Evolutionary conservation across 2,888 invertebrate species (phyloP), one percentile per base, ranked within the genome.

Genomic region (Diploptera punctata): DNA sequence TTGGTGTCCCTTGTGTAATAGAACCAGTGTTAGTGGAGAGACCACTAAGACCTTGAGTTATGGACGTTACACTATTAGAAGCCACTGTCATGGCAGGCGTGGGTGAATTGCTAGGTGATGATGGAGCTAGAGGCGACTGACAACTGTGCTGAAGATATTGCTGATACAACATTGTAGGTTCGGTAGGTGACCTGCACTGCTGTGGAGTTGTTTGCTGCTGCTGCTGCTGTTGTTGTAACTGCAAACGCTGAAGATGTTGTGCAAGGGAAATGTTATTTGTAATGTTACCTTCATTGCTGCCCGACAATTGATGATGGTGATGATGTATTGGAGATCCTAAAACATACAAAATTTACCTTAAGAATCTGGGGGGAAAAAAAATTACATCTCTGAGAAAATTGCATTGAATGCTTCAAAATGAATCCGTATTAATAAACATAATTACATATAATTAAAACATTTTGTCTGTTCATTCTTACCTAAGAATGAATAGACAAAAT

Each of bases 1-100:
- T 60, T 0, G 93, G 92, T 0, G 92, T 93, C 7, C 93, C 91
- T 75, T 90, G 87, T 0, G 90, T 89, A 70, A 93, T 93, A 3
- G 93, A 93, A 18, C 93, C 90, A 54, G 84, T 84, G 4, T 83
- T 86, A 0, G 93, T 93, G 78, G 91, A 92, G 18, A 92, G 82
- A 49, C 90, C 92, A 79, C 92, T 93, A 4, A 93, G 87, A 10
- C 93, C 87, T 83, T 87, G 87, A n/a, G 87, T 87, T 72, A 87
- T 87, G 47, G 86, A 86, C 47, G 86, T 86, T 67, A 87, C 83
- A 73, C 83, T 83, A 68, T 76, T 80, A 71, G 72, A 57, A 44
- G 60, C 47, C 29, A 43, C 61, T 43, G 65, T 47, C 38, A 16
- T n/a, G 49, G 54, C 54, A 44, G 68, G 44, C 33, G 54, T 43